These are phyloP conservation scores for Drosophila tristis DNA, from an alignment of 1,140 invertebrate genomes.

Conservation along the genomic window DNA sequence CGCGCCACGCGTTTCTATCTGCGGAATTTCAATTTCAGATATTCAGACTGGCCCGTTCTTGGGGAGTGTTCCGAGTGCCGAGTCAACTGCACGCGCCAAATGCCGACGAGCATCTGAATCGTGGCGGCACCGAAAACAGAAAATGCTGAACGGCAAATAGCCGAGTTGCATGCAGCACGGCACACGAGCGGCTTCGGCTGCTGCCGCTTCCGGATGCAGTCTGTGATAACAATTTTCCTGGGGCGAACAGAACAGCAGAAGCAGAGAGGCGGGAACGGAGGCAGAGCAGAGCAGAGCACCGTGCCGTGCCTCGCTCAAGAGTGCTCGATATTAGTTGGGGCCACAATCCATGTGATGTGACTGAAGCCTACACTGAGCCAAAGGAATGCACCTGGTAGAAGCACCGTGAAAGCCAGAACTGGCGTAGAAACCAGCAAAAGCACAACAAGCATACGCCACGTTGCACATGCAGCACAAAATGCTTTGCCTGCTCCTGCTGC, in stretches of 20 bases:
- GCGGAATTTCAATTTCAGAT: slow-evolving; percentile 4
- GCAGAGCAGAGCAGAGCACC: no score
- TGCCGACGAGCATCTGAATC: slow-evolving; percentile 75
- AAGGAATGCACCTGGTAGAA: slow-evolving; percentile 1
- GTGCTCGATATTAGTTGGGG: slow-evolving; percentile 59
- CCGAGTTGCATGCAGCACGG: slow-evolving; percentile 37
- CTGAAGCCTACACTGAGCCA: slow-evolving; percentile 20
- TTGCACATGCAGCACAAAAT: slow-evolving; percentile 63
- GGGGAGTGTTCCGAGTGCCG: slow-evolving; percentile 17
- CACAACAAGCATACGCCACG: slow-evolving; percentile 59
- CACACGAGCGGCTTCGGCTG: background rate
- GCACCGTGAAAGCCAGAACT: slow-evolving; percentile 38
- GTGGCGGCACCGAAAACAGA: slow-evolving; percentile 17
- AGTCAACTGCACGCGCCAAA: slow-evolving; percentile 75
- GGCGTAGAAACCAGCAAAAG: slow-evolving; percentile 23
- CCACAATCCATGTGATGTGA: slow-evolving; percentile 22
- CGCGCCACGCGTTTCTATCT: background rate
- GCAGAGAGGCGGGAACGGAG: no score
- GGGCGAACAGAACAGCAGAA: slow-evolving; percentile 19
- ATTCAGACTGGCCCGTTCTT: slow-evolving; percentile 5
- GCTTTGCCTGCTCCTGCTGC: slow-evolving; percentile 33
- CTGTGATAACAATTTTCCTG: slow-evolving; percentile 77
- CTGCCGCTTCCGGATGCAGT: slow-evolving; percentile 69
- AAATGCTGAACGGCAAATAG: slow-evolving; percentile 26
- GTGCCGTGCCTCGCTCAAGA: slow-evolving; percentile 32